A percentile compares a stretch with the other conserved stretches of the same genome.
Conservation (phyloP, 2,888 invertebrate species). For the Sphaerophoria taeniata region DNA sequence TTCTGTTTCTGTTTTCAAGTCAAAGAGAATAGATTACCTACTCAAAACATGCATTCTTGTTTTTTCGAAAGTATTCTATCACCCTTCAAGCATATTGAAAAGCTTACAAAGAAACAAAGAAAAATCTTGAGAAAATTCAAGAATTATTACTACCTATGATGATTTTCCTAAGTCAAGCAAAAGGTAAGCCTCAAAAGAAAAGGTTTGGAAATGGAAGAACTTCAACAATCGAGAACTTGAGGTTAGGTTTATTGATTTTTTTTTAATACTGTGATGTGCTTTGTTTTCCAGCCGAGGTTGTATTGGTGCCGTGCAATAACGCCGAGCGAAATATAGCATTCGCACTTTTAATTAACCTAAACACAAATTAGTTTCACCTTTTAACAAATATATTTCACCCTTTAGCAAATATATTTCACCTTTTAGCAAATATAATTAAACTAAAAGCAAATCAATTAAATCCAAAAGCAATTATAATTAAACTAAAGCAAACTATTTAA, state of each 20-base stretch:
- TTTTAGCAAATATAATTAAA: no score
- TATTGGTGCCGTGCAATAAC: no score
- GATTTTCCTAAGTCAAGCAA: background rate
- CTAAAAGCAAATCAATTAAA: no score
- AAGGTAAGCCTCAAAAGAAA: background rate
- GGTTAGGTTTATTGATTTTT: background rate
- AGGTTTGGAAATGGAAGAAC: background rate
- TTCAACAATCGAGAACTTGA: background rate
- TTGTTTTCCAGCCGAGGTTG: no score
- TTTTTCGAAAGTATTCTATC: background rate
- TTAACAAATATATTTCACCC: no score
- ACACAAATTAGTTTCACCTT: no score
- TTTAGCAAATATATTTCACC: no score
- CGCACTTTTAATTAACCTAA: no score
- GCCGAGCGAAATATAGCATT: no score
- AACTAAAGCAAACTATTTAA: no score
- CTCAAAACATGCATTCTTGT: slow-evolving; percentile 1
- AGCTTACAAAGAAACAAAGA: background rate
- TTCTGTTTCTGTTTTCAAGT: background rate
- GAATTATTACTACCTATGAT: background rate
- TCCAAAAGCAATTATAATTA: no score
- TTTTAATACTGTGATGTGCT: no score
- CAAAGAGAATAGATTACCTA: background rate
- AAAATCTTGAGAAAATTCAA: background rate
- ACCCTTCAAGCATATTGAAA: slow-evolving; percentile 12